These are phyloP conservation scores for Netelia inedita DNA, from an alignment of 2,888 invertebrate genomes.

Conservation along the genomic window DNA sequence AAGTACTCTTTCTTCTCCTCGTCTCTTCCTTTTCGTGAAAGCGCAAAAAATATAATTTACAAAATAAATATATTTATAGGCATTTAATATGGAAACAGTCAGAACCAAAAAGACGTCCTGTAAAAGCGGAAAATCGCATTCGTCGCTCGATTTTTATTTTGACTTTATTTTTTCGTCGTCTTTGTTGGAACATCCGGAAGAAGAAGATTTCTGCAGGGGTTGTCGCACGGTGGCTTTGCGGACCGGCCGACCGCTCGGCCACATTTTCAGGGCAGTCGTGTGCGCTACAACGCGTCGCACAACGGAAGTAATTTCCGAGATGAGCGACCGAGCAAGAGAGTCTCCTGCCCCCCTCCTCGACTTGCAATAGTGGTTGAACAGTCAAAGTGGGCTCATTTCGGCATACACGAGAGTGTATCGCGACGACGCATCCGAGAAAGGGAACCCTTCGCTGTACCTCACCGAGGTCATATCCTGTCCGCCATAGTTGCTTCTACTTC, in stretches of 20 bases:
- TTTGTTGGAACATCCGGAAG: constrained; percentile 45
- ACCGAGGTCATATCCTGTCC: constrained; percentile 85
- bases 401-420: constrained; percentile 66
- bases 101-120: not conserved
- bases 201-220: constrained; percentile 51
- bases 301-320: constrained; percentile 85
- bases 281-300: constrained; percentile 69
- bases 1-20: constrained; percentile 35
- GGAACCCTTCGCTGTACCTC: constrained; percentile 74
- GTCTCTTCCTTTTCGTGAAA: constrained; percentile 13
- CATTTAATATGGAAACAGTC: constrained; percentile 39
- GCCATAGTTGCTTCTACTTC: constrained; percentile 68
- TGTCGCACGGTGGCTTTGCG: constrained; percentile 53
- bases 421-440: constrained; percentile 72
- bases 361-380: constrained; percentile 84
- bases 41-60: not conserved
- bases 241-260: constrained; percentile 47
- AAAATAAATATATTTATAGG: constrained; percentile 42
- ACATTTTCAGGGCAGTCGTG: constrained; percentile 57
- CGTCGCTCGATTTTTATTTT: not conserved
- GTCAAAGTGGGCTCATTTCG: constrained; percentile 85
- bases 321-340: constrained; percentile 77
- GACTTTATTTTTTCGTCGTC: constrained; percentile 20
- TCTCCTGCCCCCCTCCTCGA: constrained; percentile 27
- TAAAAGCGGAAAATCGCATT: not conserved